Evolutionary conservation across 2,888 invertebrate genomes (phyloP).

Genomic region (Ennomos erosarius): DNA sequence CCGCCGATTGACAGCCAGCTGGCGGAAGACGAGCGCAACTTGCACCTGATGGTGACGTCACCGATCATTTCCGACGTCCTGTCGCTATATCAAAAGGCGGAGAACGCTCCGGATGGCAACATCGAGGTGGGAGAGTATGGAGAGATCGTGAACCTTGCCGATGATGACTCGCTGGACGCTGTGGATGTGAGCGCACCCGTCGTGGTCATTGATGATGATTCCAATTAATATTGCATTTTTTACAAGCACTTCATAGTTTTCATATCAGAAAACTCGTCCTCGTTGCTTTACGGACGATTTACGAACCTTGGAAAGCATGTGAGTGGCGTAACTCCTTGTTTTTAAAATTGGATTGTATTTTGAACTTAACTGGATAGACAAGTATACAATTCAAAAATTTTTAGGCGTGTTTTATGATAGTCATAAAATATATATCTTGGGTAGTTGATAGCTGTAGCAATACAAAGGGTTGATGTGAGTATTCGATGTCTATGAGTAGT

Average conservation of each 20-base stretch:
- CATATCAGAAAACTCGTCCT: too few relatives aligned
- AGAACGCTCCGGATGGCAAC: slow-evolving; percentile 41
- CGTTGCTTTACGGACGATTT: too few relatives aligned
- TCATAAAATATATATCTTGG: slow-evolving; percentile 1
- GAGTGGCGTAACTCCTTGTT: too few relatives aligned
- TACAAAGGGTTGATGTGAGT: slow-evolving; percentile 1
- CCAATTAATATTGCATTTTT: slow-evolving; percentile 24
- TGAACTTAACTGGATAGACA: too few relatives aligned
- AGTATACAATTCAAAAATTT: not conserved
- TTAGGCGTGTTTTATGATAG: not conserved
- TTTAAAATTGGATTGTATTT: too few relatives aligned
- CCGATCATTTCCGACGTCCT: slow-evolving; percentile 78
- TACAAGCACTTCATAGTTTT: too few relatives aligned
- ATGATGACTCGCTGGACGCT: slow-evolving; percentile 61
- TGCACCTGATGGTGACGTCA: slow-evolving; percentile 64
- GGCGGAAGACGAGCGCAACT: slow-evolving; percentile 48
- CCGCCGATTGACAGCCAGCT: slow-evolving; percentile 25
- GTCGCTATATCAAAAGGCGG: slow-evolving; percentile 62
- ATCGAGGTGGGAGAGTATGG: slow-evolving; percentile 20
- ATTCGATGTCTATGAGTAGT: slow-evolving; percentile 1
- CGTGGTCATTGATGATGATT: slow-evolving; percentile 62
- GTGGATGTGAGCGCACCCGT: slow-evolving; percentile 48
- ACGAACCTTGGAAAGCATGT: too few relatives aligned
- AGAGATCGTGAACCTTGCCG: slow-evolving; percentile 55
- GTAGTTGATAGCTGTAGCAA: not conserved